Evolutionary conservation across 2,113 vertebrate genomes (phyloP).

Genomic region (Forbesichthys papilliferus): DNA sequence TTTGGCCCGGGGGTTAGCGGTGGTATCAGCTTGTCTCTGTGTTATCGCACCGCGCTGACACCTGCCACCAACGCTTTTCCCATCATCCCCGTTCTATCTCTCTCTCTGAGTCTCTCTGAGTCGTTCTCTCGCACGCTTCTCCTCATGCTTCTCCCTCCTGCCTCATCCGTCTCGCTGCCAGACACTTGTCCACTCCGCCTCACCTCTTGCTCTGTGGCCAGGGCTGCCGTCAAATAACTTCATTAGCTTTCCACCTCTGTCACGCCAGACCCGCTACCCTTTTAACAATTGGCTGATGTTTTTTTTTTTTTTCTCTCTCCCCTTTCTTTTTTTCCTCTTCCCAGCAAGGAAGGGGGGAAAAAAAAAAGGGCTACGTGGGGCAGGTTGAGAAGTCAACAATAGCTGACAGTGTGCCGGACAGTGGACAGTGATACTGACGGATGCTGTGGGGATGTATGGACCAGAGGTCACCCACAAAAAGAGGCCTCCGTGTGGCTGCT

Average conservation of each 20-base stretch:
- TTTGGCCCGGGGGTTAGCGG: slow-evolving; percentile 56
- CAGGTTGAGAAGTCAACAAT: slow-evolving; percentile 73
- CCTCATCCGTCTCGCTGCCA: slow-evolving; percentile 77
- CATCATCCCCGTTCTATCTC: slow-evolving; percentile 31
- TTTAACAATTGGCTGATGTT: slow-evolving; percentile 76
- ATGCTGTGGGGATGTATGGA: slow-evolving; percentile 69
- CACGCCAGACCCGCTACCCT: slow-evolving; percentile 71
- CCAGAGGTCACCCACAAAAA: slow-evolving; percentile 67
- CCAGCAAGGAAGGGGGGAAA: slow-evolving; percentile 27
- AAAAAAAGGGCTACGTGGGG: slow-evolving; percentile 55
- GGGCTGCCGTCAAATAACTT: slow-evolving; percentile 80
- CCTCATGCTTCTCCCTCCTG: slow-evolving; percentile 49
- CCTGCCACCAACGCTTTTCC: slow-evolving; percentile 66
- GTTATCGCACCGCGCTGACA: slow-evolving; percentile 71
- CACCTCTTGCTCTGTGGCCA: slow-evolving; percentile 75
- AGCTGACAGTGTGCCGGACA: slow-evolving; percentile 69
- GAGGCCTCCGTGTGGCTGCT: slow-evolving; percentile 57
- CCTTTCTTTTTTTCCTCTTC: too few species aligned
- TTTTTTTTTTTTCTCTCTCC: slow-evolving; percentile 25
- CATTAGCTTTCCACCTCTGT: slow-evolving; percentile 83
- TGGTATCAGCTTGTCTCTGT: slow-evolving; percentile 68
- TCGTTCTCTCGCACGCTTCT: slow-evolving; percentile 30
- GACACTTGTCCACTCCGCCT: slow-evolving; percentile 74
- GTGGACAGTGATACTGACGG: slow-evolving; percentile 71
- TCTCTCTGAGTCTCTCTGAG: background rate